Conservation (phyloP, 2,888 invertebrate genomes). For the Chrysodeixis includens region DNA sequence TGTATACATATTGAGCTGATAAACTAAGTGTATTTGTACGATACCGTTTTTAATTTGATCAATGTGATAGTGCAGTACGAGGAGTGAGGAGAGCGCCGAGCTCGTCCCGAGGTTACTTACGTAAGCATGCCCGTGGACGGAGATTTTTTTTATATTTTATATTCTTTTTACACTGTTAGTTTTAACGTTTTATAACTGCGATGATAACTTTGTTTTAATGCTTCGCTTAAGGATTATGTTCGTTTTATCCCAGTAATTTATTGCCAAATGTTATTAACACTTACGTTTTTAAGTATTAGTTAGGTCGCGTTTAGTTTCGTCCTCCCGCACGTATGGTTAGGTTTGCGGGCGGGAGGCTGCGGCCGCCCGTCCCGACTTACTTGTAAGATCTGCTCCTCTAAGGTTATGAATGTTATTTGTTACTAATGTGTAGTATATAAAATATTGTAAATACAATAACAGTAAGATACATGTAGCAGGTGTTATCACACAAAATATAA, state of each 20-base stretch:
- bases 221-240: constrained; percentile 82
- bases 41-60: constrained; percentile 70
- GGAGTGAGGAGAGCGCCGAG: constrained; percentile 36
- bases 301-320: constrained; percentile 66
- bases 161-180: constrained; percentile 78
- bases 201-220: constrained; percentile 76
- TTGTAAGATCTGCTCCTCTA: constrained; percentile 87
- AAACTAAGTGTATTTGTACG: constrained; percentile 73
- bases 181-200: constrained; percentile 70
- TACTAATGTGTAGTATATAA: constrained; percentile 89
- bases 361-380: constrained; percentile 67
- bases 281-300: constrained; percentile 75
- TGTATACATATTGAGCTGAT: constrained; percentile 80
- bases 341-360: constrained; percentile 26
- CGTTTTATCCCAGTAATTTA: constrained; percentile 88
- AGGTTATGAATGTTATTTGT: constrained; percentile 89
- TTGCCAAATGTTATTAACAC: constrained; percentile 89
- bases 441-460: constrained; percentile 88
- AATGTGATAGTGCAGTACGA: constrained; percentile 72
- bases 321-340: constrained; percentile 44
- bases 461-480: constrained; percentile 88
- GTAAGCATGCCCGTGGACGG: constrained; percentile 71
- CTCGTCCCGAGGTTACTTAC: constrained; percentile 46
- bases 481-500: constrained; percentile 90
- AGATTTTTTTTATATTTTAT: constrained; percentile 77